A percentile compares a stretch with the other conserved stretches of the same genome.
Evolutionary conservation across 2,113 vertebrate species (phyloP).

Genomic region (Xyliphius kryptos): DNA sequence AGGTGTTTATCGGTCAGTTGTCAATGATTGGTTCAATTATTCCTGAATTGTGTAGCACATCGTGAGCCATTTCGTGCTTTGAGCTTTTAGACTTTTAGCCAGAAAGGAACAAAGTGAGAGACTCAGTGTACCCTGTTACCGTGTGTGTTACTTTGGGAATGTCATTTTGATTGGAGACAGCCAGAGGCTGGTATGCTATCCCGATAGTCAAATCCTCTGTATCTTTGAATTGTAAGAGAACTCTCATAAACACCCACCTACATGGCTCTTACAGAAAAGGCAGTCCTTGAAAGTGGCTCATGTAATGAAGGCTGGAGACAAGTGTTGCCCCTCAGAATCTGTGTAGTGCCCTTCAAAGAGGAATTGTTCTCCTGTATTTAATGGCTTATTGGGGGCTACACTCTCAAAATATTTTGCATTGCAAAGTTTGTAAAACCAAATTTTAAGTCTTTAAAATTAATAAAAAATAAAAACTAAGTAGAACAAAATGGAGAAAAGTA

Average conservation of each 20-base stretch:
- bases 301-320: conserved; percentile 35
- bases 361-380: conserved; percentile 32
- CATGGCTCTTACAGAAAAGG: conserved; percentile 35
- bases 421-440: not conserved
- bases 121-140: conserved; percentile 23
- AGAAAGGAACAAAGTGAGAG: conserved; percentile 16
- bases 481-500: too few relatives aligned
- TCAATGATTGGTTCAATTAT: conserved; percentile 45
- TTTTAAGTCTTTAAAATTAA: not conserved
- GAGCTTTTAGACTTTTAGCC: not conserved
- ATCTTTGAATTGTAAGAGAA: conserved; percentile 41
- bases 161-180: conserved; percentile 23
- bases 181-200: conserved; percentile 38
- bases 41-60: not conserved
- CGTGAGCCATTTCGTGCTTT: conserved; percentile 9
- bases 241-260: conserved; percentile 20
- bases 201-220: conserved; percentile 26
- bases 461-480: too few relatives aligned
- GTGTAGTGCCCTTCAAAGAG: conserved; percentile 41
- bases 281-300: conserved; percentile 32
- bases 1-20: conserved; percentile 57
- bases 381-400: conserved; percentile 19
- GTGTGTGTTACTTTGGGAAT: conserved; percentile 19
- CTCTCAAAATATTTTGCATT: conserved; percentile 3
- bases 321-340: conserved; percentile 28